phyloP scores from a whole-genome alignment of 1,140 invertebrate genomes.

The Dufourea novaeangliae region DNA sequence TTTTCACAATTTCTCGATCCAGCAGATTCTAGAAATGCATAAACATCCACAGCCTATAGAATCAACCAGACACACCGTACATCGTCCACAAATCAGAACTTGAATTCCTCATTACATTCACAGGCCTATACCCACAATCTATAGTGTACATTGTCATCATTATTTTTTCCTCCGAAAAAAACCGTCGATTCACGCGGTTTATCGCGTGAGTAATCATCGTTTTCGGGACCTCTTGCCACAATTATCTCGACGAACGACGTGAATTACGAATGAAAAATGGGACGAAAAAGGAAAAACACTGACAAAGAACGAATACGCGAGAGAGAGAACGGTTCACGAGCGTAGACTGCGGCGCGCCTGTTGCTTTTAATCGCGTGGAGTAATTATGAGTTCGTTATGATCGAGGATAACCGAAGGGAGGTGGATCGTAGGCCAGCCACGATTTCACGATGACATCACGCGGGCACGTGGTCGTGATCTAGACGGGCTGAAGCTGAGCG shows the following conservation, averaged over 20 bases:
- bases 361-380: constrained; percentile 43
- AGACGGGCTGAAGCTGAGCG: background rate
- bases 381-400: constrained; percentile 53
- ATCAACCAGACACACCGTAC: no score
- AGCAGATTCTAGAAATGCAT: no score
- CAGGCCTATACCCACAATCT: no score
- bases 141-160: background rate
- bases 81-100: no score
- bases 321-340: constrained; percentile 12
- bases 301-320: background rate
- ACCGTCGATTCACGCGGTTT: background rate
- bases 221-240: background rate
- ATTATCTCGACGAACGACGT: background rate
- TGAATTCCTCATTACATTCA: no score
- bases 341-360: constrained; percentile 17
- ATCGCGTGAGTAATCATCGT: background rate
- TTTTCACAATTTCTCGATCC: no score
- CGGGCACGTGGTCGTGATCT: constrained; percentile 37
- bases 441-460: constrained; percentile 39
- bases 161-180: background rate
- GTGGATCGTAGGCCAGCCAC: no score
- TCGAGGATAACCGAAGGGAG: constrained; percentile 26
- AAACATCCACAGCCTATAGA: no score
- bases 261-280: constrained; percentile 25
- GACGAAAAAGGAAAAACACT: background rate